Evolutionary conservation across 2,113 vertebrate genomes (phyloP).

Genomic region (Clupea harengus): DNA sequence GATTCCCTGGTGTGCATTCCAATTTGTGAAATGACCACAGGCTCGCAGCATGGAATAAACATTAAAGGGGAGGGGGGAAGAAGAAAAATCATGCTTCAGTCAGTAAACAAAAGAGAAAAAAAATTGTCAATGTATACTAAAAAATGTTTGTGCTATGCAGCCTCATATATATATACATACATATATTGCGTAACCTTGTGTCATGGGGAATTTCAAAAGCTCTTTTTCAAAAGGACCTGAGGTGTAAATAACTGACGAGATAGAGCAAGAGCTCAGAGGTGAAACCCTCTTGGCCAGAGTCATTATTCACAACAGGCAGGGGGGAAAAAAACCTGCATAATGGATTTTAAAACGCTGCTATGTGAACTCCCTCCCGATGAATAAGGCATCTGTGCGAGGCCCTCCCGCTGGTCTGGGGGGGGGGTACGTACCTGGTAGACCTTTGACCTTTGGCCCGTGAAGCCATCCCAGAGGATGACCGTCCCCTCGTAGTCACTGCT

Average conservation of each 20-base stretch:
- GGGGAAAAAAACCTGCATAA: background rate
- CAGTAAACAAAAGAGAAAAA: background rate
- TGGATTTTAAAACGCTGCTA: no score
- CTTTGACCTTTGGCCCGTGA: constrained; percentile 96
- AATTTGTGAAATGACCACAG: background rate
- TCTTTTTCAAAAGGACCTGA: background rate
- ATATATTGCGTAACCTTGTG: background rate
- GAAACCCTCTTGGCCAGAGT: background rate
- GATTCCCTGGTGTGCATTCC: background rate
- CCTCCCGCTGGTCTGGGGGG: background rate
- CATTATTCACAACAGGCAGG: no score
- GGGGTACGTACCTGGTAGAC: constrained; percentile 87
- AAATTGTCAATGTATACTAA: background rate
- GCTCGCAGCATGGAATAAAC: background rate
- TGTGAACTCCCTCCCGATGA: background rate
- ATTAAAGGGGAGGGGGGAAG: background rate
- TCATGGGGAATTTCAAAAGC: background rate
- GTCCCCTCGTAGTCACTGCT: constrained; percentile 99
- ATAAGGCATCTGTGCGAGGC: background rate
- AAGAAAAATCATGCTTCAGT: background rate
- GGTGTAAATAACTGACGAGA: background rate
- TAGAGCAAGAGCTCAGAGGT: no score
- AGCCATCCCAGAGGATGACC: constrained; percentile 98
- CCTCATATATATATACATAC: background rate
- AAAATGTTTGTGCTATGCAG: background rate